A percentile compares a stretch with the other conserved stretches of the same genome.
Conservation (phyloP, 2,797 vertebrate genomes). For the Harpagifer antarcticus region DNA sequence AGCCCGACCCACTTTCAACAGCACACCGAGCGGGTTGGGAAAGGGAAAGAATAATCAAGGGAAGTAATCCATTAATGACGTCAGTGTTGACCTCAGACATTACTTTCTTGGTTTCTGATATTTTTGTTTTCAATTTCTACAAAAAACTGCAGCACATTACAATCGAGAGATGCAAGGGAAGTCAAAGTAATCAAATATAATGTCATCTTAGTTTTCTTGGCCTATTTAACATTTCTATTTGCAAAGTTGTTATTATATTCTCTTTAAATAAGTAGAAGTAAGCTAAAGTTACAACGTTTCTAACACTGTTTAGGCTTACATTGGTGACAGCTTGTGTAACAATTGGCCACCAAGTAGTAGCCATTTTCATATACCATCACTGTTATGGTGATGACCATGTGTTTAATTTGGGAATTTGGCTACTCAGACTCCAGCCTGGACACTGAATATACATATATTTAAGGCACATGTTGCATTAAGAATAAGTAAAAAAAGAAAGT, state of each 20-base stretch:
- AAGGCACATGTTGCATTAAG: no score
- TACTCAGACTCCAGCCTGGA: neutral
- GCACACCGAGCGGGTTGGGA: neutral
- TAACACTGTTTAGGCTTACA: no score
- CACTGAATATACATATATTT: neutral
- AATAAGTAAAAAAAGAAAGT: no score
- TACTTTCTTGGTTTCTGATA: no score
- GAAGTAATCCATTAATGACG: constrained; percentile 62
- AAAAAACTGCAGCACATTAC: neutral
- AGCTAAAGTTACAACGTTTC: no score
- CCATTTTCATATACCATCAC: neutral
- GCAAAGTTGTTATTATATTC: no score
- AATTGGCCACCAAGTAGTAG: neutral
- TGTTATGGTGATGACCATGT: neutral
- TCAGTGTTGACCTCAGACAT: constrained; percentile 8
- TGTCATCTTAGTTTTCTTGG: no score
- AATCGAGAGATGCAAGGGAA: neutral
- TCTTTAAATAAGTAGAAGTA: no score
- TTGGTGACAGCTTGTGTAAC: neutral
- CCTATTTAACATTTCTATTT: no score
- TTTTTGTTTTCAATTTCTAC: neutral
- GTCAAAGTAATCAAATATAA: neutral
- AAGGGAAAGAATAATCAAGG: constrained; percentile 40
- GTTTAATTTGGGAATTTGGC: neutral
- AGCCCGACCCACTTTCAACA: constrained; percentile 58